Evolutionary conservation across 2,888 invertebrate species (phyloP).

Genomic region (Melolontha melolontha): DNA sequence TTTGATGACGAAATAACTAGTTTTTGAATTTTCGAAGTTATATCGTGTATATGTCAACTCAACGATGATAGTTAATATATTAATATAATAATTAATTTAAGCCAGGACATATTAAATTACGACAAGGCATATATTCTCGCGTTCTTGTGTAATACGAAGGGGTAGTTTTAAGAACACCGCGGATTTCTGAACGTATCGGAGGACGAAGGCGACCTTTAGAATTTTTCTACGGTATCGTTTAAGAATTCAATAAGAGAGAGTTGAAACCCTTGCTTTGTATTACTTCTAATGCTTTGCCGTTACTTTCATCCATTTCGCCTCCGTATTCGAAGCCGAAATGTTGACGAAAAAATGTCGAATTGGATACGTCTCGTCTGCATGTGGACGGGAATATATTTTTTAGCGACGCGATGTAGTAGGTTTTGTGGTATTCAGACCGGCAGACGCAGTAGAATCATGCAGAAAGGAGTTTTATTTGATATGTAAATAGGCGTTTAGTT

Average conservation of each 20-base stretch:
- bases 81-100: too few relatives aligned
- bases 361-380: too few relatives aligned
- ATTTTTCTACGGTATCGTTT: constrained; percentile 4
- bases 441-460: constrained; percentile 27
- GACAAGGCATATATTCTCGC: background rate
- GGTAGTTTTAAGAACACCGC: constrained; percentile 1
- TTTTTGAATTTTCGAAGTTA: too few relatives aligned
- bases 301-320: background rate
- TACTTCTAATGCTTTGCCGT: constrained; percentile 9
- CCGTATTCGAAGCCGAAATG: background rate
- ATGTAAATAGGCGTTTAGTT: constrained; percentile 43
- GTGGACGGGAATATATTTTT: too few relatives aligned
- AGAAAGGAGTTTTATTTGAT: constrained; percentile 43
- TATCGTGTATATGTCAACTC: too few relatives aligned
- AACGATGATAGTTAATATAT: too few relatives aligned
- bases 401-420: constrained; percentile 5
- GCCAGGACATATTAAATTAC: constrained; percentile 27
- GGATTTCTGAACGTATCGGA: background rate
- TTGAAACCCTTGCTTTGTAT: constrained; percentile 8
- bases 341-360: constrained; percentile 13
- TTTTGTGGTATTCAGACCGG: constrained; percentile 20
- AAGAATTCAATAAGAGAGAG: constrained; percentile 28
- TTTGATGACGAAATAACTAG: too few relatives aligned
- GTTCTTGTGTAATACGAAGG: constrained; percentile 1
- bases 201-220: too few relatives aligned